phyloP scores from a whole-genome alignment of 2,797 vertebrate genomes.

The Streptopelia turtur region DNA sequence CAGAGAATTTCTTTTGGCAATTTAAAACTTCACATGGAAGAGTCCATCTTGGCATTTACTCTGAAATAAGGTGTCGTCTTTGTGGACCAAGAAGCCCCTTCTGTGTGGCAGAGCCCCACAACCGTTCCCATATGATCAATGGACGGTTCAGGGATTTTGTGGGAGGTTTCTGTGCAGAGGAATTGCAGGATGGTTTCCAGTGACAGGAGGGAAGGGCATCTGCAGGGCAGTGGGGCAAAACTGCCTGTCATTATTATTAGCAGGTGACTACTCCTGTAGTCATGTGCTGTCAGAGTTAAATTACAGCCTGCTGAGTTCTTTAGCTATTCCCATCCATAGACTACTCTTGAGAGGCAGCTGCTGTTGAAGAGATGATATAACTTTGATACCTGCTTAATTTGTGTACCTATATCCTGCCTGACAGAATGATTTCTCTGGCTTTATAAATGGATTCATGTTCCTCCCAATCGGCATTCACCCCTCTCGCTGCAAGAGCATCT shows the following conservation, averaged over 20 bases:
- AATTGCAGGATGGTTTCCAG: not conserved
- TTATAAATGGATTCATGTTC: constrained; percentile 23
- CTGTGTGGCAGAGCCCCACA: fast-evolving
- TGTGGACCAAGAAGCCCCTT: not conserved
- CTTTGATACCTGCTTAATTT: constrained; percentile 75
- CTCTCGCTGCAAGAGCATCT: constrained; percentile 18
- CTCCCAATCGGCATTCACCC: constrained; percentile 57
- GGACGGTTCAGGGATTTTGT: not conserved
- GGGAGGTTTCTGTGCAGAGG: not conserved
- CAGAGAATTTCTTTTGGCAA: not conserved
- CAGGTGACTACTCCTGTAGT: constrained; percentile 19
- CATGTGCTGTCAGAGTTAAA: constrained; percentile 59
- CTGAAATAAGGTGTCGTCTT: not conserved
- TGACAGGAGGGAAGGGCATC: not conserved
- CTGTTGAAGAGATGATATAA: constrained; percentile 39
- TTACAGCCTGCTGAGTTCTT: constrained; percentile 39
- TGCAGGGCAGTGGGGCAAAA: constrained; percentile 25
- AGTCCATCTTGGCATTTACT: not conserved
- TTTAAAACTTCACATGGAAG: not conserved
- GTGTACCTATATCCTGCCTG: constrained; percentile 48
- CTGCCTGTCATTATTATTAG: constrained; percentile 34
- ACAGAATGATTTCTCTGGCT: constrained; percentile 63
- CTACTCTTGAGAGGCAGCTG: constrained; percentile 44
- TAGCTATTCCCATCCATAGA: not conserved
- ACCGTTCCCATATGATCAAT: fast-evolving